Conservation (phyloP, 2,888 invertebrate species). For the Melitaea athalia region DNA sequence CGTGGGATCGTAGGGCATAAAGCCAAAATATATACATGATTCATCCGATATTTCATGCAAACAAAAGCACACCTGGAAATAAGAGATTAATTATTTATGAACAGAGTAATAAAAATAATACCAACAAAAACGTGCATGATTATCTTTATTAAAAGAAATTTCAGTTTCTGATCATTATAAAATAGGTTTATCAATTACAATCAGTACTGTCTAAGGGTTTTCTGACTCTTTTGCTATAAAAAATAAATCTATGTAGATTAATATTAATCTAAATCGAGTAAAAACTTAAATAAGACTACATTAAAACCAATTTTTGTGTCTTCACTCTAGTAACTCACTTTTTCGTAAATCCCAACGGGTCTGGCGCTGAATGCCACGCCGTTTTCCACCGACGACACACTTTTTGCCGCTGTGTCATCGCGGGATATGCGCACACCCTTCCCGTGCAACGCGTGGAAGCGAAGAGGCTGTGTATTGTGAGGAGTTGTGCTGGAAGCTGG, state of each 20-base stretch:
- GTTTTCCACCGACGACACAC: slow-evolving; percentile 98
- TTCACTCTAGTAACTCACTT: slow-evolving; percentile 85
- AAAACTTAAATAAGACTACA: too few species aligned
- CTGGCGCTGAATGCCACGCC: slow-evolving; percentile 94
- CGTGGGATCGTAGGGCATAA: slow-evolving; percentile 95
- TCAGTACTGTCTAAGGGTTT: too few species aligned
- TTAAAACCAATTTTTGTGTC: background rate
- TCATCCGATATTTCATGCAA: slow-evolving; percentile 97
- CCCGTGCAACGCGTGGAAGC: slow-evolving; percentile 94
- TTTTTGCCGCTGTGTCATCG: slow-evolving; percentile 91
- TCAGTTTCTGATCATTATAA: too few species aligned
- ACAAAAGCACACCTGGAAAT: slow-evolving; percentile 88
- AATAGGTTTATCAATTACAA: too few species aligned
- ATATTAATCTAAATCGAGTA: too few species aligned
- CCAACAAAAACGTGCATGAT: too few species aligned
- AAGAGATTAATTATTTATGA: background rate
- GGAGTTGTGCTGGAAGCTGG: slow-evolving; percentile 82
- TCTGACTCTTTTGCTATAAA: too few species aligned
- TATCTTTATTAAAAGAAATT: too few species aligned
- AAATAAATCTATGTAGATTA: too few species aligned
- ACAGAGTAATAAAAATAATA: too few species aligned
- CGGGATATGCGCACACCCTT: slow-evolving; percentile 94
- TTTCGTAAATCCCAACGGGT: slow-evolving; percentile 95
- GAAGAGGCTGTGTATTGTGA: slow-evolving; percentile 92
- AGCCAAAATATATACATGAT: slow-evolving; percentile 99